phyloP scores from a whole-genome alignment of 30 jellyfish, hydroid and myxozoan species.

The Nemopilema nomurai region DNA sequence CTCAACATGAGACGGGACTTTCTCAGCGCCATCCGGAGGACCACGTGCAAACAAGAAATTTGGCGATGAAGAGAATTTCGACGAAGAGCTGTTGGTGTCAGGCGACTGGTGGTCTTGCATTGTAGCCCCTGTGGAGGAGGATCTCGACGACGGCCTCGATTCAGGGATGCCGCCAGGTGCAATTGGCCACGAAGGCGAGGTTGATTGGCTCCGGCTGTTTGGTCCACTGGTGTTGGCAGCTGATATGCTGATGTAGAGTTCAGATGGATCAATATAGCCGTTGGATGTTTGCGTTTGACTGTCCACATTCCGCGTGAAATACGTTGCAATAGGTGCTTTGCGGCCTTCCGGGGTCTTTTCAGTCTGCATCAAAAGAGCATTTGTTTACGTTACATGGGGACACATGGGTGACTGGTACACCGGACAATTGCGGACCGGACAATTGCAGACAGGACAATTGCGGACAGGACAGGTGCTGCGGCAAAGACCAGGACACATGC shows the following conservation, averaged over 20 bases:
- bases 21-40: conserved; percentile 99
- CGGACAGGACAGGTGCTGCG: too few species aligned
- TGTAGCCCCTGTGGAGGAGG: conserved; percentile 60
- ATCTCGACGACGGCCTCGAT: conserved; percentile 67
- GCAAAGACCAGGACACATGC: too few species aligned
- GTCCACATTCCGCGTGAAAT: conserved; percentile 70
- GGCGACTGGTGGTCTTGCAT: conserved; percentile 74
- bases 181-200: conserved; percentile 95
- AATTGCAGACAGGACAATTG: too few species aligned
- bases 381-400: not conserved
- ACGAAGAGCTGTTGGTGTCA: conserved; percentile 53
- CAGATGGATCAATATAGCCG: conserved; percentile 83
- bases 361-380: conserved; percentile 34
- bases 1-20: conserved; percentile 82
- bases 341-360: conserved; percentile 97
- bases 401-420: too few species aligned
- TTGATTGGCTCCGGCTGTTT: conserved; percentile 87
- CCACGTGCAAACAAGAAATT: conserved; percentile 96
- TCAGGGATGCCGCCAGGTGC: conserved; percentile 78
- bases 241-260: conserved; percentile 27
- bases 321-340: conserved; percentile 88
- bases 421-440: too few species aligned
- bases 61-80: conserved; percentile 96
- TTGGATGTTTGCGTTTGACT: conserved; percentile 88
- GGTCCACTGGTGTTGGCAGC: conserved; percentile 66